phyloP scores from a whole-genome alignment of 2,113 vertebrate species.

The Myotis brandtii region DNA sequence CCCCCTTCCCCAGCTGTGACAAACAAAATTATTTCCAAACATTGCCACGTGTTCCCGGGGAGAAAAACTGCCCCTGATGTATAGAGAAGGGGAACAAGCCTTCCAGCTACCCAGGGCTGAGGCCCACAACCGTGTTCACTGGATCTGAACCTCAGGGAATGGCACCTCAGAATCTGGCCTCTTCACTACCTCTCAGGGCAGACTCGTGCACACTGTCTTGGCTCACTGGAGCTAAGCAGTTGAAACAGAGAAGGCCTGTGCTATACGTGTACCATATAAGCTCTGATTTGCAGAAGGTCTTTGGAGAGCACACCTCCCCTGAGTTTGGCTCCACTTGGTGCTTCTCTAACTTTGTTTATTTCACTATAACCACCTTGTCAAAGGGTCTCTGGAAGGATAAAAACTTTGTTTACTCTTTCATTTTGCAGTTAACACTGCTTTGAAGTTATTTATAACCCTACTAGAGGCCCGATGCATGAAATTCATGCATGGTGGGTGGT shows the following conservation, averaged over 20 bases:
- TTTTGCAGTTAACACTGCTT: not conserved
- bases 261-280: fast-evolving
- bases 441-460: not conserved
- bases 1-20: not conserved
- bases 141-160: not conserved
- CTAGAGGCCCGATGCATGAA: no score
- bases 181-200: not conserved
- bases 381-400: not conserved
- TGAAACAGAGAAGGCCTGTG: not conserved
- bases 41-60: not conserved
- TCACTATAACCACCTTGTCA: not conserved
- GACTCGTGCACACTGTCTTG: not conserved
- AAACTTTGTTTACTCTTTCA: not conserved
- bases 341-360: not conserved
- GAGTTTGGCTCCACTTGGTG: not conserved
- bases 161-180: not conserved
- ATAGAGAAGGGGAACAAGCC: not conserved
- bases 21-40: not conserved
- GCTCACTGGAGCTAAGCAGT: not conserved
- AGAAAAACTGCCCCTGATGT: not conserved
- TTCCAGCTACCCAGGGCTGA: not conserved
- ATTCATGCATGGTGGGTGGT: no score
- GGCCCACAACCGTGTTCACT: not conserved
- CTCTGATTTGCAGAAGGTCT: not conserved
- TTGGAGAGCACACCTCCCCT: not conserved